A percentile compares a stretch with the other conserved stretches of the same genome.
These are phyloP conservation scores for Drosophila mojavensis DNA, from an alignment of 1,140 invertebrate genomes.

Conservation along the genomic window DNA sequence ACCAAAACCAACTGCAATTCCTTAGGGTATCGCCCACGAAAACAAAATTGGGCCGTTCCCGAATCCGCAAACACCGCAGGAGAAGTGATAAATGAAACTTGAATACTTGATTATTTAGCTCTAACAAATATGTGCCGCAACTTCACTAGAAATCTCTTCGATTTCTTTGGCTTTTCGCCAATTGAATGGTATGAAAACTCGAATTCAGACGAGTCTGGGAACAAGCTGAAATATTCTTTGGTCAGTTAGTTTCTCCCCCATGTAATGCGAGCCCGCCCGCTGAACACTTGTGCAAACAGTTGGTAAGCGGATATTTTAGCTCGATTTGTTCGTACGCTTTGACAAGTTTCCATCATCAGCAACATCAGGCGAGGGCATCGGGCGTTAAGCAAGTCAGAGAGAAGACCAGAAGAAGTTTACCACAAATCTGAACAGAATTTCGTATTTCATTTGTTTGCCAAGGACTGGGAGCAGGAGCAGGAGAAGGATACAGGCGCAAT, in stretches of 20 bases:
- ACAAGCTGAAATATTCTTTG: conserved; percentile 1
- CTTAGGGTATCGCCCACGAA: conserved; percentile 44
- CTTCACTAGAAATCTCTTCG: too few species aligned
- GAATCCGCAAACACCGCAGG: background rate
- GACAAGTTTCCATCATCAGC: conserved; percentile 81
- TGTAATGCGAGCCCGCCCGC: conserved; percentile 64
- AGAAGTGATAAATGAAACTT: background rate
- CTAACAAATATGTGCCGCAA: too few species aligned
- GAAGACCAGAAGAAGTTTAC: conserved; percentile 20
- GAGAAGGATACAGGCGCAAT: background rate
- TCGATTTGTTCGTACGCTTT: conserved; percentile 74
- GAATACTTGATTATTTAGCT: too few species aligned
- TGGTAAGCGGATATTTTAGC: conserved; percentile 77
- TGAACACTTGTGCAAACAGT: conserved; percentile 81
- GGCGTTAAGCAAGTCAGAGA: conserved; percentile 3
- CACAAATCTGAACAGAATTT: conserved; percentile 38
- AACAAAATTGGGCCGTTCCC: background rate
- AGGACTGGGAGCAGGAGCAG: background rate
- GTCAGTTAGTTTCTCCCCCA: background rate
- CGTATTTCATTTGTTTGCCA: conserved; percentile 67
- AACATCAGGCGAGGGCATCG: conserved; percentile 16
- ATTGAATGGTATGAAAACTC: background rate
- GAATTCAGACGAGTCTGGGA: background rate
- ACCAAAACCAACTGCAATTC: conserved; percentile 56
- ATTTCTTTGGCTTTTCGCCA: too few species aligned